Base-by-base conservation (phyloP, 2,888 invertebrate genomes). In the Pterostichus niger region DNA sequence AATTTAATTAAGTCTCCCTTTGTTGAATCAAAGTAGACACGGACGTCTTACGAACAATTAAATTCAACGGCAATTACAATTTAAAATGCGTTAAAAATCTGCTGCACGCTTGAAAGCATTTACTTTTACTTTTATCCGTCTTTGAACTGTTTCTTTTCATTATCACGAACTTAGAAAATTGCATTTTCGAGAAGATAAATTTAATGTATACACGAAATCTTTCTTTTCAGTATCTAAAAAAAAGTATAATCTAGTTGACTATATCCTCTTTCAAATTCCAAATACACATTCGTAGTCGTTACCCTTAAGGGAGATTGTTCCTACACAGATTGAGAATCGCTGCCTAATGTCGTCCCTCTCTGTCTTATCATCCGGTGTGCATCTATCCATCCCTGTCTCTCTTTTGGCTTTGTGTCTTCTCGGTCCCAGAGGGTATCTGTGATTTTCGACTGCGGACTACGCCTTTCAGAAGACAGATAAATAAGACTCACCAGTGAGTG, bases 371-470 rank as follows among this genome's bases (percentile, higher is more conserved):
- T 31, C 35, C 15, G 9, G 11, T 4, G n/a, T 2, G 7, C 15
- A 35, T 64, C 10, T 64, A 3, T 64, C 15, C 17, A 6, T 71
- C 68, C 44, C 44, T 71, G 68, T 71, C 44, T 9, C 13, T 6
- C 68, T 31, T 17, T 52, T 75, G 75, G 52, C 75, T 75, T 75
- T 52, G 75, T 52, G 64, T 73, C 49, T 33, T 24, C 31, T 17
- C 11, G 6, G 35, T 75, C 75, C 75, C 75, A 33, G 75, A 49
- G 75, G 75, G 35, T 24, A 35, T 75, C 75, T 52, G 75, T 52
- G 75, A 75, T 75, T 75, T 75, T 52, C 49, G 75, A 52, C 75
- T 31, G 75, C 68, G 68, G 68, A 71, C 75, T 75, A 6, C 75
- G 52, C 35, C 52, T 6, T 75, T 52, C 52, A 52, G 52, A 75